Base-by-base conservation (phyloP, 64 coral and sea anemone species). In the Montipora capricornis region DNA sequence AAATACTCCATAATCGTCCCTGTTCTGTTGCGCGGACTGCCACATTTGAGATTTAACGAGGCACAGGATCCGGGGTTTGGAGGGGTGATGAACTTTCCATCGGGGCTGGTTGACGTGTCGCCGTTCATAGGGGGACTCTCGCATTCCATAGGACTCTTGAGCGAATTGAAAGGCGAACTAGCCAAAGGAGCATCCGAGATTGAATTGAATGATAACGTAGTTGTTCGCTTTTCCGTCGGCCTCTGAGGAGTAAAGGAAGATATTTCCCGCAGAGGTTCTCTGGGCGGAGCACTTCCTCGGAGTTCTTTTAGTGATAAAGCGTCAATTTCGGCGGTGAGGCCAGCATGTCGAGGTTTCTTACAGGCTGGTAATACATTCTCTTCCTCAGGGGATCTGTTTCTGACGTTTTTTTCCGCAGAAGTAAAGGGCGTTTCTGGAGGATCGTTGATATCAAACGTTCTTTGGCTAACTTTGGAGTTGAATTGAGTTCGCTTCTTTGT, bases 321-420 rank as follows among this genome's bases (percentile, higher is more conserved):
- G 12, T 93, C 84, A 20, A 98, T 92, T 49, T 96, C 97, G 46
- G 83, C 8, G 73, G 97, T 98, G 4, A 98, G 91, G 8, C 94
- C 94, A 20, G 97, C 94, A 64, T 94, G 92, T 17, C 94, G 94
- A 44, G 83, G 20, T 84, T 88, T 94, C 51, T 95, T 90, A 15
- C 55, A 73, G 9, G 87, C 91, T 60, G 91, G 91, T 10, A 94
- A 14, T 14, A 47, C 6, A 6, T 68, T 69, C 12, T 82, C 94
- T 20, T 91, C 83, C 10, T 96, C 91, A 3, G 97, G 92, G n/a
- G 96, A 98, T 60, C 81, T 87, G 55, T 77, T 66, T 78, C 68
- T 77, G 5, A 68, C 12, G 29, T 74, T 88, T 76, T 90, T 87
- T 15, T 58, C 46, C 44, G 10, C n/a, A 10, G 76, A 46, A 57